A percentile compares a stretch with the other conserved stretches of the same genome.
Evolutionary conservation across 2,888 invertebrate species (phyloP).

Genomic region (Harpalus rubripes): DNA sequence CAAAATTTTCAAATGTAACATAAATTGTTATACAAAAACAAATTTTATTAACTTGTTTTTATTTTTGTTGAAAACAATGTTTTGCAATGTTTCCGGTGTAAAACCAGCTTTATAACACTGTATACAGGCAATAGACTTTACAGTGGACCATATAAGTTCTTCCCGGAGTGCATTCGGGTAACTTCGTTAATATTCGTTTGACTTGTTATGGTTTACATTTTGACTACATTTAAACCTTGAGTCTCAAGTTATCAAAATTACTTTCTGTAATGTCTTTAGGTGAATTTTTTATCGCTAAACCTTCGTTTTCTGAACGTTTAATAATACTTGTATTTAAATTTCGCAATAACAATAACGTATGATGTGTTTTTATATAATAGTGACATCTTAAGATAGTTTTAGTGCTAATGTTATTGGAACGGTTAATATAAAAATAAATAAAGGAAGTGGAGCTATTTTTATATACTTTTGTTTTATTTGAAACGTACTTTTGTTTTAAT

Average conservation of each 20-base stretch:
- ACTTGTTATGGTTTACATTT: slow-evolving; percentile 54
- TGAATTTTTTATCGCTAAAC: slow-evolving; percentile 55
- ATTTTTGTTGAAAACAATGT: too few species aligned
- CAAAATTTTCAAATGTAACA: too few species aligned
- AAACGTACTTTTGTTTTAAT: not conserved
- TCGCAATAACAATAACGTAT: slow-evolving; percentile 32
- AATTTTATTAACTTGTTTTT: too few species aligned
- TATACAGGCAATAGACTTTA: slow-evolving; percentile 26
- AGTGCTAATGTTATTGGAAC: slow-evolving; percentile 21
- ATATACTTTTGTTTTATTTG: slow-evolving; percentile 44
- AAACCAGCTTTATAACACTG: not conserved
- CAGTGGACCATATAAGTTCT: slow-evolving; percentile 38
- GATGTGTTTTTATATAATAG: slow-evolving; percentile 15
- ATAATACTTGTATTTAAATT: slow-evolving; percentile 47
- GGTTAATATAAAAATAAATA: slow-evolving; percentile 32
- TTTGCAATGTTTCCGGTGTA: too few species aligned
- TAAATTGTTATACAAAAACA: too few species aligned
- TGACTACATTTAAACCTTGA: slow-evolving; percentile 61
- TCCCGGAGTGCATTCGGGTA: not conserved
- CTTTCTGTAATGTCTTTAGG: slow-evolving; percentile 53
- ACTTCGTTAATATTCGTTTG: slow-evolving; percentile 30
- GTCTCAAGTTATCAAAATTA: slow-evolving; percentile 49
- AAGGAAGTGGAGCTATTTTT: slow-evolving; percentile 39
- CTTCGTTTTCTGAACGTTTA: slow-evolving; percentile 50
- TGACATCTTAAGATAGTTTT: not conserved